Base-by-base conservation (phyloP, 1,140 invertebrate genomes). In the Popillia japonica region DNA sequence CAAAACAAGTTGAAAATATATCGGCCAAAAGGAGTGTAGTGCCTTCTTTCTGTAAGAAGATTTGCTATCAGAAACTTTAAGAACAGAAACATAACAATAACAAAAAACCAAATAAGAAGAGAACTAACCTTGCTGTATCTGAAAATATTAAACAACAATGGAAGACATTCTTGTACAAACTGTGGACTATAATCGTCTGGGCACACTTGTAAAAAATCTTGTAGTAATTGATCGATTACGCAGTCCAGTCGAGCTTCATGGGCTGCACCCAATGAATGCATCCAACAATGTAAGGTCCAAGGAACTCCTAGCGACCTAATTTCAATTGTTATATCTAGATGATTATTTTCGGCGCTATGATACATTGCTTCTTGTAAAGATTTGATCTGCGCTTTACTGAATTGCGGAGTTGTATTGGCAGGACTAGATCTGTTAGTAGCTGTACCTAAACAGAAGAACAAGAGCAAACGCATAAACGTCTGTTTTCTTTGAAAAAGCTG, bases 251-350 rank as follows among this genome's bases (percentile, higher is more conserved):
- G 89, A 79, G 94, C 90, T 77, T 96, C 94, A 78, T 96, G 94
- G 0, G 95, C 96, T 0, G 94, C 95, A 3, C 92, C 81, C 3
- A 98, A 86, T n/a, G 95, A 95, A 80, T 95, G 91, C 90, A 96
- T 96, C 96, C 96, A 98, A 82, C 94, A 96, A 84, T 97, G 95
- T 11, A 96, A 84, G 0, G 94, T 96, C 96, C 96, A 97, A 3
- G 94, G 92, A 0, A 97, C 93, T 27, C 95, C 94, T 76, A 96
- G 85, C 72, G 94, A 92, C 59, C 95, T 89, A 27, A 96, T 89
- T 85, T 96, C 95, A 82, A 96, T 89, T 0, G 95, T 96, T 78
- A 96, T 95, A 84, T 96, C 95, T 40, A 97, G 89, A 87, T 96
- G 93, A 84, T 96, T 95, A 84, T 94, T 96, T 86, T 97, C 96